These are phyloP conservation scores for Melinopterus prodromus DNA, from an alignment of 2,888 invertebrate species.

Conservation along the genomic window DNA sequence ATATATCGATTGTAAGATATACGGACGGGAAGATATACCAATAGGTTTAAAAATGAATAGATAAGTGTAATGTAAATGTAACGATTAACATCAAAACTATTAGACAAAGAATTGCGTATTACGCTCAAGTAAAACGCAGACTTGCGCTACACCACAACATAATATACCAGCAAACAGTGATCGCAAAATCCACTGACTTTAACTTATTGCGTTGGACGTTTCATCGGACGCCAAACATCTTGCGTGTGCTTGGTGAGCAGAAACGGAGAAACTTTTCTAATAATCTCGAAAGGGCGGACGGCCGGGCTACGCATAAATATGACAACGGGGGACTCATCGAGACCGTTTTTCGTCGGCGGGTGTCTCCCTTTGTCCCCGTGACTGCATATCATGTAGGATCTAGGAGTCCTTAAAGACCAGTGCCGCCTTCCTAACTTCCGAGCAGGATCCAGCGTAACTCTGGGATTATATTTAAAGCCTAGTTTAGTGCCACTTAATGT, in stretches of 20 bases:
- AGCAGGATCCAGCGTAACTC: constrained; percentile 43
- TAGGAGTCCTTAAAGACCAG: constrained; percentile 27
- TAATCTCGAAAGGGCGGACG: constrained; percentile 14
- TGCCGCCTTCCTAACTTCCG: constrained; percentile 43
- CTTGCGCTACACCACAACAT: background rate
- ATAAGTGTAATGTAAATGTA: too few relatives aligned
- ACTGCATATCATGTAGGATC: constrained; percentile 24
- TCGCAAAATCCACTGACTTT: background rate
- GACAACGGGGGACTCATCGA: constrained; percentile 16
- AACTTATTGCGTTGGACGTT: background rate
- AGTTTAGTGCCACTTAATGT: constrained; percentile 54
- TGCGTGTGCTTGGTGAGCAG: constrained; percentile 4
- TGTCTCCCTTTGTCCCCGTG: constrained; percentile 8
- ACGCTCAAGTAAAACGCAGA: background rate
- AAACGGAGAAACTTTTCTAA: constrained; percentile 22
- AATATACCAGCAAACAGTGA: background rate
- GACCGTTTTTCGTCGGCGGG: constrained; percentile 11
- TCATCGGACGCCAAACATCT: background rate
- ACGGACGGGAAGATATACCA: too few relatives aligned
- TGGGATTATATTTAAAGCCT: constrained; percentile 54
- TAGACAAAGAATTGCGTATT: too few relatives aligned
- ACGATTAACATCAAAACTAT: too few relatives aligned
- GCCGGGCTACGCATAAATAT: constrained; percentile 22
- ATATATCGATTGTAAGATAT: too few relatives aligned
- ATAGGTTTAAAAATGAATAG: too few relatives aligned